Evolutionary conservation across 2,888 invertebrate species (phyloP), one percentile per base, ranked within the genome.

Genomic region (Epinotia ramella): DNA sequence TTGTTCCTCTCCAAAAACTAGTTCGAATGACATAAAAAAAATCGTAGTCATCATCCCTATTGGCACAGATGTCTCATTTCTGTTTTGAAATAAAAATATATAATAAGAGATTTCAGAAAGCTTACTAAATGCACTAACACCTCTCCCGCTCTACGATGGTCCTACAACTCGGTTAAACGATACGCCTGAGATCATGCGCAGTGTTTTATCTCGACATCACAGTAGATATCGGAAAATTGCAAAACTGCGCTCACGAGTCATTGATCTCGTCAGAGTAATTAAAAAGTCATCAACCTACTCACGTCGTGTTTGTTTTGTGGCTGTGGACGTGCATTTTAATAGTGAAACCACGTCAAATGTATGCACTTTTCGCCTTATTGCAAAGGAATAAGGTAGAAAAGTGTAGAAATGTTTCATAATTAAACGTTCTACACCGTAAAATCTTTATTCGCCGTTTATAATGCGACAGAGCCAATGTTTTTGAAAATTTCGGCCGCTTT

Each of bases 251-350:
- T 71, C 49, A 57, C 65, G 67, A 68, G 82, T 81, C 84, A 82
- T 70, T 81, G 83, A 87, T 79, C 79, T 81, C 80, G 80, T 77
- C 73, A 78, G 62, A 49, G 86, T 86, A 88, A 90, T 91, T 88
- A 89, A 90, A 89, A 87, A 87, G 84, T 86, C 87, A 83, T 88
- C 82, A 85, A 84, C 82, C 81, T 78, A 78, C 81, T 82, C 82
- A 78, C 87, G 86, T 88, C 87, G 86, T 81, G 82, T 83, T 81
- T 83, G 86, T 83, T 86, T 80, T 83, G 86, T 79, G 83, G 85
- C 82, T 78, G 84, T 80, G 81, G 77, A 84, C 79, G 84, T 80
- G 81, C 78, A 84, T 88, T 87, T 87, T 81, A 86, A 77, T 85
- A 79, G 83, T 79, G 49, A n/a, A n/a, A 13, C 53, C n/a, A 53